Base-by-base conservation (phyloP, 2,888 invertebrate species). In the Tipula confusa region DNA sequence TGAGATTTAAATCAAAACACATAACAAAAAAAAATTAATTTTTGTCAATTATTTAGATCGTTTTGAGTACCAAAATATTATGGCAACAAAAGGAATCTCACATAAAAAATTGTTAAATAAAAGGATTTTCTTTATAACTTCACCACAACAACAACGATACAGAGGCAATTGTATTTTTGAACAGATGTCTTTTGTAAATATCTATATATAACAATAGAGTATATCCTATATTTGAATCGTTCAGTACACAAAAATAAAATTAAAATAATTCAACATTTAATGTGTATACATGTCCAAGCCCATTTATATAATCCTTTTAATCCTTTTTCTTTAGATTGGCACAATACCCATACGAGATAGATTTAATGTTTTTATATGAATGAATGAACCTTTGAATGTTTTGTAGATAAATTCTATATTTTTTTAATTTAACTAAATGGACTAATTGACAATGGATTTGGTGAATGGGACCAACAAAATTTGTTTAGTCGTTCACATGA, bases 261-360 rank as follows among this genome's bases (percentile, higher is more conserved):
- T n/a, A n/a, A 24, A 18, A 64, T 24, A 64, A 64, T 64, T 24
- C 43, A n/a, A 43, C 15, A n/a, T 43, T 64, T 64, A 24, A 64
- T 64, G 64, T 24, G 18, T 64, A 24, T 64, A 64, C 24, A 64
- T 64, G 64, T 64, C 64, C 64, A 64, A 64, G 64, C 64, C 64
- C 64, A 64, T 64, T 64, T 64, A 64, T 24, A 64, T 64, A 64
- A 64, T 64, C 64, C 64, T 18, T 64, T 64, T 64, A 64, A 64
- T 64, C 64, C 64, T 64, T 64, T 18, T 24, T 24, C 64, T 64
- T 64, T 64, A 24, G 64, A 64, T 64, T 24, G 64, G 64, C 64
- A 64, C 4, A 2, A 43, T 15, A 43, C 15, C n/a, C 43, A 3
- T 9, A 24, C n/a, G 2, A 38, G 5, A 18, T 1, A 48, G 0